Conservation (phyloP, 2,888 invertebrate genomes). For the Rhimphoctona megacephalus region DNA sequence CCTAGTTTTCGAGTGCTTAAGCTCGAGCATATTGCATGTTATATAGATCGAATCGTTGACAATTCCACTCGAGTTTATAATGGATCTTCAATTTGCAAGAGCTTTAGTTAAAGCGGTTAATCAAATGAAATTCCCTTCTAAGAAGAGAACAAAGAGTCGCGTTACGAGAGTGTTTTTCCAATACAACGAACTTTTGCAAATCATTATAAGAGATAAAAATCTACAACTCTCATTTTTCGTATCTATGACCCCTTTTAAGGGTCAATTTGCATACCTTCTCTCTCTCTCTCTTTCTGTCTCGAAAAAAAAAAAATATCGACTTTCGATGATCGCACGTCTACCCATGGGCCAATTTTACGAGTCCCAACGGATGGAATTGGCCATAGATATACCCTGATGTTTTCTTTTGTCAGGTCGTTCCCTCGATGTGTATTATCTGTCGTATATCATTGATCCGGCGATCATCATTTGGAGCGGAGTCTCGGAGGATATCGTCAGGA, state of each 20-base stretch:
- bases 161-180: not conserved
- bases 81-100: conserved; percentile 12
- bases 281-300: not conserved
- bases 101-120: not conserved
- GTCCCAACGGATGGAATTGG: not conserved
- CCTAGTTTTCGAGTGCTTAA: conserved; percentile 18
- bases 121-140: not conserved
- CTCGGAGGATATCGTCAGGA: conserved; percentile 60
- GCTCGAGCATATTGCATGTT: conserved; percentile 49
- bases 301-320: conserved; percentile 2
- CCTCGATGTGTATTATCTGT: conserved; percentile 59
- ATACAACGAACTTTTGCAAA: not conserved
- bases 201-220: not conserved
- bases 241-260: not conserved
- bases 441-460: conserved; percentile 65
- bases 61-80: conserved; percentile 39
- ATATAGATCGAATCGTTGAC: conserved; percentile 42
- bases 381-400: conserved; percentile 26
- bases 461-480: conserved; percentile 61
- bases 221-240: not conserved
- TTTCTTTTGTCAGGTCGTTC: conserved; percentile 29
- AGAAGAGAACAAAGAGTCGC: not conserved
- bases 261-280: not conserved
- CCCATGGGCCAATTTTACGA: not conserved
- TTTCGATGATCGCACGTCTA: not conserved